Evolutionary conservation across 2,888 invertebrate genomes (phyloP), one percentile per base, ranked within the genome.

Genomic region (Isoperla grammatica): DNA sequence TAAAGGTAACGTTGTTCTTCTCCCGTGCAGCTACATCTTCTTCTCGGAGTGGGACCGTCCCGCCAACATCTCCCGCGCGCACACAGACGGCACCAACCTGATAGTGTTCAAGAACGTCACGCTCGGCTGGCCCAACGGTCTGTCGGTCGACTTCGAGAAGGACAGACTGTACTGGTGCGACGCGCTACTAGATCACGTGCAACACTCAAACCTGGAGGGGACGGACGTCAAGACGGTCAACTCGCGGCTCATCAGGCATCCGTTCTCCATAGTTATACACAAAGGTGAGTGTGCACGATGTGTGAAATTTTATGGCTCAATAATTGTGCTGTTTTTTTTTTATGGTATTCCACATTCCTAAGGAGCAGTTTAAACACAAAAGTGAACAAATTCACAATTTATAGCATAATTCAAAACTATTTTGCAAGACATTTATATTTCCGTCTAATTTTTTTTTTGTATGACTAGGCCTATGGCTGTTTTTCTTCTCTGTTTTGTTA

Each of bases 91-190:
- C 1, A 86, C 84, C 0, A 89, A 89, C 66, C 78, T 95, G 17
- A 77, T 90, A 2, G 90, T 95, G 0, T 96, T 97, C 71, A 86
- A 88, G 66, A 91, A 94, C 70, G 84, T 95, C 0, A 90, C 95
- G 0, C 79, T 97, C 0, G 96, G 96, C 2, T 98, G 97, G 97
- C 98, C 98, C 0, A 98, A 98, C 72, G 97, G 97, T 0, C 76
- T 98, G 3, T 91, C 95, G 1, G 90, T 98, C 64, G 98, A 98
- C 75, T 94, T 91, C 70, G 81, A 81, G 39, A 83, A 84, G 15
- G 89, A 96, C 73, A 81, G 95, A 12, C 79, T 98, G 0, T 98
- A 97, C 75, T 98, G 98, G 97, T 96, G 95, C 70, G 98, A 98
- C 72, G 97, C 97, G 2, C 76, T 95, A 1, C 78, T 97, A 6